These are phyloP conservation scores for Zhengitettix transpicula DNA, from an alignment of 2,888 invertebrate genomes.

Conservation along the genomic window DNA sequence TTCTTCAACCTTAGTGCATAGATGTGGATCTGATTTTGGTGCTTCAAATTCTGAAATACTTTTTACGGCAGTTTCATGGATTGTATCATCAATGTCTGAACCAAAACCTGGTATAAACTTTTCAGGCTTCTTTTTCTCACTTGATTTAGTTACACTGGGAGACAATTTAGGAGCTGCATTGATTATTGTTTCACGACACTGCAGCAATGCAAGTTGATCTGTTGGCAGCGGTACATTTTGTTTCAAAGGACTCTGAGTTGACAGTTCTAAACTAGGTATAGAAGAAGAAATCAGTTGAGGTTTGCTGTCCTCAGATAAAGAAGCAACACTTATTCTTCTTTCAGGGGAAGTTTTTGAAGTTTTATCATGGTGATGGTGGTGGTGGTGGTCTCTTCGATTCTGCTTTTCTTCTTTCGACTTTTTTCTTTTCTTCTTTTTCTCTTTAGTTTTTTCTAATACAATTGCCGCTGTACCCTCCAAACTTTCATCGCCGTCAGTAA, in stretches of 20 bases:
- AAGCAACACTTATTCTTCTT: conserved; percentile 2
- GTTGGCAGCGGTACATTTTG: conserved; percentile 10
- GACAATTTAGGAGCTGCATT: conserved; percentile 16
- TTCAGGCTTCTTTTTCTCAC: conserved; percentile 34
- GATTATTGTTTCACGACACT: conserved; percentile 11
- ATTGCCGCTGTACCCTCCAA: conserved; percentile 27
- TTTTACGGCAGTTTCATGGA: conserved; percentile 66
- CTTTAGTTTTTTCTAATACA: conserved; percentile 37
- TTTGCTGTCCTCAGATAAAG: conserved; percentile 6
- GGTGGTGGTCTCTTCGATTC: conserved; percentile 47
- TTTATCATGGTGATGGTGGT: conserved; percentile 44
- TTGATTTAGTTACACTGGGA: neutral
- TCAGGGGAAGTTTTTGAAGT: conserved; percentile 11
- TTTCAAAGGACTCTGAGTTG: conserved; percentile 6
- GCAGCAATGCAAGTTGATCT: neutral
- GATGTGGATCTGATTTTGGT: conserved; percentile 12
- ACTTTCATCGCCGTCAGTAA: conserved; percentile 40
- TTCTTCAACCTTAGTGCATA: conserved; percentile 19
- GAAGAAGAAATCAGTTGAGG: conserved; percentile 2
- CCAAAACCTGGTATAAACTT: conserved; percentile 51
- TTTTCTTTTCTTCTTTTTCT: conserved; percentile 73
- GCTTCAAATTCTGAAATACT: conserved; percentile 42
- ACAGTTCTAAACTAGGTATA: conserved; percentile 7
- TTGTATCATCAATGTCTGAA: conserved; percentile 44
- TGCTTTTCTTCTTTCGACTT: conserved; percentile 63